These are phyloP conservation scores for Gambelia wislizenii DNA, from an alignment of 2,797 vertebrate genomes.

Conservation along the genomic window DNA sequence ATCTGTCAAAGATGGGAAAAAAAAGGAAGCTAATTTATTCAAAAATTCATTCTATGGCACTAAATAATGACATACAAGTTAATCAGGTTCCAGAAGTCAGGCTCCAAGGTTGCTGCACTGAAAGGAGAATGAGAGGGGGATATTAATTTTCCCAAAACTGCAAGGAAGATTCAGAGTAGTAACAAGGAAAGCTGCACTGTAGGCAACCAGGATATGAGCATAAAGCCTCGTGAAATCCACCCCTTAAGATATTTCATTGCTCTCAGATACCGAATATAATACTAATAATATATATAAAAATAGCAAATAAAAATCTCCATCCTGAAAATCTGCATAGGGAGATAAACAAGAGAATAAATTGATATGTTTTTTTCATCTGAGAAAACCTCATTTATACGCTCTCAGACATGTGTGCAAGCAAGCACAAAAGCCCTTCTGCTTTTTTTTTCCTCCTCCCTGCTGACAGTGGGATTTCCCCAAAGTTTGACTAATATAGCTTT, in stretches of 20 bases:
- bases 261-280: background rate
- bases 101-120: background rate
- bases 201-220: conserved; percentile 1
- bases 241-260: background rate
- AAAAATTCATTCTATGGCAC: background rate
- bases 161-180: background rate
- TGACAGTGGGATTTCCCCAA: background rate
- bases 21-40: conserved; percentile 25
- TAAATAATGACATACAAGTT: conserved; percentile 14
- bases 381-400: background rate
- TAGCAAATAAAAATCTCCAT: background rate
- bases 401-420: background rate
- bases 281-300: conserved; percentile 3
- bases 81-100: background rate
- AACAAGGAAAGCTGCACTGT: background rate
- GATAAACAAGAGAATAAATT: background rate
- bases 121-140: background rate
- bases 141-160: background rate
- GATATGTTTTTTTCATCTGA: background rate
- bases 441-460: background rate
- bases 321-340: background rate
- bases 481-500: background rate
- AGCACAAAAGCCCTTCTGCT: background rate
- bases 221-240: background rate
- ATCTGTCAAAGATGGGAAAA: conserved; percentile 78